phyloP scores from a whole-genome alignment of 2,888 invertebrate genomes.

The Microctonus hyperodae region DNA sequence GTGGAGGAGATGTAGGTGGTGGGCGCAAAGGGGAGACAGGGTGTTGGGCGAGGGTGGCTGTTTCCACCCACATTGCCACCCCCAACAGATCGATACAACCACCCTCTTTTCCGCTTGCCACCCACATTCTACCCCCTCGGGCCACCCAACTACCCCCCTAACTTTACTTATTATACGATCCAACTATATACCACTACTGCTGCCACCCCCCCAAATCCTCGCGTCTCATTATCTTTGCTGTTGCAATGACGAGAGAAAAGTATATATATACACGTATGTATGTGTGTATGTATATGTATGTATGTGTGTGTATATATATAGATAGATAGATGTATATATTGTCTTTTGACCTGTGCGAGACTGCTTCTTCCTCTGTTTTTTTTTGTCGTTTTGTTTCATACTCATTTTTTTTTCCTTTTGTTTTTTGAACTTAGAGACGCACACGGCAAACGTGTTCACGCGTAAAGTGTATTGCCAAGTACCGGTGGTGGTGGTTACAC shows the following conservation, averaged over 20 bases:
- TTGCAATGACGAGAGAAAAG: slow-evolving; percentile 48
- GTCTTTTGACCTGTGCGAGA: not conserved
- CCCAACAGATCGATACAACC: slow-evolving; percentile 60
- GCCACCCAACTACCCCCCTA: slow-evolving; percentile 48
- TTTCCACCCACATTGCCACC: slow-evolving; percentile 50
- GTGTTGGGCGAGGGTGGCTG: slow-evolving; percentile 20
- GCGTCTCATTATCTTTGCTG: slow-evolving; percentile 60
- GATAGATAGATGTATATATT: not conserved
- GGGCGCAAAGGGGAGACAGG: slow-evolving; percentile 65
- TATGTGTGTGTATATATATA: slow-evolving; percentile 15
- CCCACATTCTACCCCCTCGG: slow-evolving; percentile 40
- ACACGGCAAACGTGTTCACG: slow-evolving; percentile 33
- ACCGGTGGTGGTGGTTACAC: slow-evolving; percentile 38
- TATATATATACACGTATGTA: slow-evolving; percentile 13
- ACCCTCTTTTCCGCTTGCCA: slow-evolving; percentile 53
- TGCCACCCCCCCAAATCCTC: slow-evolving; percentile 48
- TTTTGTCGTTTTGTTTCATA: not conserved
- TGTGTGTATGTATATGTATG: not conserved
- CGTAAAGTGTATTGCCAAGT: slow-evolving; percentile 36
- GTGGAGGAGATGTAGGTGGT: slow-evolving; percentile 51
- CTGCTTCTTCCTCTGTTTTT: not conserved
- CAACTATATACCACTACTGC: slow-evolving; percentile 44
- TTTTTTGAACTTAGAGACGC: slow-evolving; percentile 19
- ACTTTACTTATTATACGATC: slow-evolving; percentile 45
- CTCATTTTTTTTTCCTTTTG: not conserved